These are phyloP conservation scores for Rhizomys pruinosus DNA, from an alignment of 2,113 vertebrate species.

Conservation along the genomic window DNA sequence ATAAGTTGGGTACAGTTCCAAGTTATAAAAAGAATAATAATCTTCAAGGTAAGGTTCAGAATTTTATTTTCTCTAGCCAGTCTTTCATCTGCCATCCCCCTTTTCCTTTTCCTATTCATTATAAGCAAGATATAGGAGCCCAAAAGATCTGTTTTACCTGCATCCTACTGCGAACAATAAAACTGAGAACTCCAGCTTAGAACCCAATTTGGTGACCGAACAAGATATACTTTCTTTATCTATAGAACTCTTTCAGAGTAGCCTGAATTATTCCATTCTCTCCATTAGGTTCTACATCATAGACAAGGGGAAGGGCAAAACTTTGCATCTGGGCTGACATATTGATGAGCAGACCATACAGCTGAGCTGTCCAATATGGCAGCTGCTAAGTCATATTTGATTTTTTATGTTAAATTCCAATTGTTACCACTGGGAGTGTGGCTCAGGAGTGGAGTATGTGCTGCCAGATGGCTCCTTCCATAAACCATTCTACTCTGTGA, in stretches of 20 bases:
- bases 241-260: background rate
- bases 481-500: background rate
- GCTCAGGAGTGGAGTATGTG: background rate
- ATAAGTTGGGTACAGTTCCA: background rate
- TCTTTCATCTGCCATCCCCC: background rate
- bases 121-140: background rate
- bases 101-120: background rate
- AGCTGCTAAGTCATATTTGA: background rate
- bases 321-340: background rate
- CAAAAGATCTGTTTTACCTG: background rate
- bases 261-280: background rate
- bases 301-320: background rate
- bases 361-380: background rate
- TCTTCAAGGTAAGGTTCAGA: background rate
- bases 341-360: background rate
- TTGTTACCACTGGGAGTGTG: background rate
- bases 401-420: background rate
- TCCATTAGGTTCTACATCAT: background rate
- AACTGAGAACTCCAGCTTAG: background rate
- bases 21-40: background rate
- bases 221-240: background rate
- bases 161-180: background rate
- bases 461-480: background rate
- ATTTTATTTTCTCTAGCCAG: slow-evolving; percentile 19
- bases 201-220: background rate